Evolutionary conservation across 2,113 vertebrate genomes (phyloP), one percentile per base, ranked within the genome.

Genomic region (Tragulus kanchil): DNA sequence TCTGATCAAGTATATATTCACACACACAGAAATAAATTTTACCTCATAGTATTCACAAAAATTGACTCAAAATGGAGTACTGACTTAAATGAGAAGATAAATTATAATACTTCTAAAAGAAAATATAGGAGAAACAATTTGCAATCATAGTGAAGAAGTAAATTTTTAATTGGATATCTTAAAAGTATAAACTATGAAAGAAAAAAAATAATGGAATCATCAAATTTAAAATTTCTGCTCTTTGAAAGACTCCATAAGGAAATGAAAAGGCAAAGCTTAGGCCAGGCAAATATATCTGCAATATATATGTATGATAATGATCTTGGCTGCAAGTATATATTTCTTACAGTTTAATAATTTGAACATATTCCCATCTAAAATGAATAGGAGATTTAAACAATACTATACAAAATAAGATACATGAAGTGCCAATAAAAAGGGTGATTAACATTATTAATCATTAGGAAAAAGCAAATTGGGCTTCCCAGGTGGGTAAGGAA

Each of bases 211-310:
- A 61, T 59, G 3, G 64, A 69, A 71, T 91, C 52, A 82, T 59
- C 28, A 69, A 73, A 83, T 83, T 84, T 61, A 56, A 92, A 84
- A 71, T 10, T 50, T 50, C 42, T 25, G 4, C 45, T 73, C 64
- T 73, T 92, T 73, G 54, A 92, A 83, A 92, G 78, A 48, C n/a
- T 21, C 28, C 52, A 83, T 92, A 83, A 92, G 7, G 59, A 79
- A 71, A 50, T n/a, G 9, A 52, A 82, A 82, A 91, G 77, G 26
- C 78, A 83, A 31, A 42, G 26, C 23, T 28, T 28, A 50, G 0
- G 17, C 13, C 83, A 90, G 15, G 15, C 52, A 59, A 90, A 78
- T 64, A 42, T 54, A 90, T 26, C 67, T 61, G 26, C 19, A 61
- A 25, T 26, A 52, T 14, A 52, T 36, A 12, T n/a, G 1, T 71